Evolutionary conservation across 1,140 invertebrate species (phyloP).

Genomic region (Fopius arisanus): DNA sequence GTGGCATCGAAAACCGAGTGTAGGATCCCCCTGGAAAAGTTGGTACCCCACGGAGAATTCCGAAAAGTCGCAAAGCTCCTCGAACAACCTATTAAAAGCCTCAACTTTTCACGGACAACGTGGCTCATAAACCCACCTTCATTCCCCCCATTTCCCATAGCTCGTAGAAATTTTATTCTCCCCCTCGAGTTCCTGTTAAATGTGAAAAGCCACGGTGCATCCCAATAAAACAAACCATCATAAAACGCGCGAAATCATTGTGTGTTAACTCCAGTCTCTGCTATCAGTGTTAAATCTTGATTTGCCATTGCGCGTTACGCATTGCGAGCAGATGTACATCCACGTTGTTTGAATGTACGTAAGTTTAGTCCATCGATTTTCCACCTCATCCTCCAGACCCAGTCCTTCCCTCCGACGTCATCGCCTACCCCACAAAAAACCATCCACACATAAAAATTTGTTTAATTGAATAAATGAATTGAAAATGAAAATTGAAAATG

Average conservation of each 20-base stretch:
- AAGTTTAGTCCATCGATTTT: not conserved
- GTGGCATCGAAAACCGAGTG: not conserved
- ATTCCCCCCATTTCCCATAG: no score
- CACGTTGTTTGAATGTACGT: not conserved
- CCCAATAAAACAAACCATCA: not conserved
- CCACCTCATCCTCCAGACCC: not conserved
- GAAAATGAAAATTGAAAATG: no score
- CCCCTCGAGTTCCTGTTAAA: not conserved
- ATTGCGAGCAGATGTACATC: not conserved
- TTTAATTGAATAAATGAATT: no score
- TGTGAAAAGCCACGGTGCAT: no score
- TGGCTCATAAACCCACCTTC: not conserved
- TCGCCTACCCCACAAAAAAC: not conserved
- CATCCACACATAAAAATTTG: not conserved
- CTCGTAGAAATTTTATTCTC: not conserved
- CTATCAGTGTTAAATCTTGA: conserved; percentile 12
- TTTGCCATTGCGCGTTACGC: not conserved
- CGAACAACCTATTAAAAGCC: not conserved
- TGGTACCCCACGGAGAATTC: not conserved
- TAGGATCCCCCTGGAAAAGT: not conserved
- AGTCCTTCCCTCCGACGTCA: not conserved
- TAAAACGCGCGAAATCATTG: not conserved
- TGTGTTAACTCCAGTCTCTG: not conserved
- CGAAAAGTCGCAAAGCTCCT: not conserved
- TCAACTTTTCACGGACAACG: not conserved